A percentile compares a stretch with the other conserved stretches of the same genome.
These are phyloP conservation scores for Meriones psammophilus DNA, from an alignment of 2,797 vertebrate species.

Conservation along the genomic window DNA sequence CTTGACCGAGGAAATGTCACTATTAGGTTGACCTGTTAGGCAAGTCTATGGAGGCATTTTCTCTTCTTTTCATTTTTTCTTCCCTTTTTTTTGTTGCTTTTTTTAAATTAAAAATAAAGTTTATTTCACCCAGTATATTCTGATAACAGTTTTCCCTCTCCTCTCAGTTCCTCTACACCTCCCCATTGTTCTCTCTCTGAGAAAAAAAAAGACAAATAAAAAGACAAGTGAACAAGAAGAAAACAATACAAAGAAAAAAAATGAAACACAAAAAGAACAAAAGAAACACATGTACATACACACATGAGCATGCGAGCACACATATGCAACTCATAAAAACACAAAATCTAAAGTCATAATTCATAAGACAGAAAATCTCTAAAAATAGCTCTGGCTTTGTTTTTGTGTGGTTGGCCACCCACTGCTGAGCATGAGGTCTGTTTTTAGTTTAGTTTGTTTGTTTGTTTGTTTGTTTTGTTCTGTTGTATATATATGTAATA, in stretches of 20 bases:
- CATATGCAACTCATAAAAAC: neutral
- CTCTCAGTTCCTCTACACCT: neutral
- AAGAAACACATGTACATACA: neutral
- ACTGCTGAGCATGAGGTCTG: neutral
- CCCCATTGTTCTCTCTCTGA: neutral
- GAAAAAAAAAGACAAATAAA: neutral
- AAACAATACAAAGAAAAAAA: neutral
- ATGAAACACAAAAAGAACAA: neutral
- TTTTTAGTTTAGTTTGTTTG: neutral
- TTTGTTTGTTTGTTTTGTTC: neutral
- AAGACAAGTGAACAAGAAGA: neutral
- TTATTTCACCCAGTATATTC: neutral
- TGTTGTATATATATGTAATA: neutral
- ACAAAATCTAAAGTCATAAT: neutral
- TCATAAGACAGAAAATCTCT: neutral
- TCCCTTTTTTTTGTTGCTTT: neutral
- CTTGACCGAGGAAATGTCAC: neutral
- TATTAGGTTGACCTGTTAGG: neutral
- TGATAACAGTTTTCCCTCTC: neutral
- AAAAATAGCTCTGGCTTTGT: neutral
- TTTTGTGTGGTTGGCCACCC: neutral
- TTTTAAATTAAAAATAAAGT: neutral
- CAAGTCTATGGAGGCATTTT: neutral
- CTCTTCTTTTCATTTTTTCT: neutral
- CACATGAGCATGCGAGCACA: neutral